These are phyloP conservation scores for Oxyteleia sp. DNA, from an alignment of 2,888 invertebrate species.

Conservation along the genomic window DNA sequence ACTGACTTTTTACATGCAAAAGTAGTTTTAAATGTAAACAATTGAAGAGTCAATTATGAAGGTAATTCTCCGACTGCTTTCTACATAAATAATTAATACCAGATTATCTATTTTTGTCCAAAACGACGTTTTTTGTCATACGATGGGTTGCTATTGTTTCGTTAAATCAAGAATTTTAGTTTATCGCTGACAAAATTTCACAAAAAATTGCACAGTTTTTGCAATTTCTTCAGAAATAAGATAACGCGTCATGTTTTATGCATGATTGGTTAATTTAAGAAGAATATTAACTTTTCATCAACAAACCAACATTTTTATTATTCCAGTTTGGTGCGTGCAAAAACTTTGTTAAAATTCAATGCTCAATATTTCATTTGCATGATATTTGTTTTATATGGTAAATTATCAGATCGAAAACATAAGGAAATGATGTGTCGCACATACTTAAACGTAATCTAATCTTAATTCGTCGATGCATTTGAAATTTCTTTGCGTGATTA, in stretches of 20 bases:
- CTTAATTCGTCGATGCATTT: not conserved
- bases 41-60: too few species aligned
- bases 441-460: not conserved
- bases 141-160: not conserved
- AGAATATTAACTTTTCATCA: constrained; percentile 63
- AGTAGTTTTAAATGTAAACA: too few species aligned
- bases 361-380: constrained; percentile 49
- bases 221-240: constrained; percentile 54
- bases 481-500: too few species aligned
- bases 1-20: too few species aligned
- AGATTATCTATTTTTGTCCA: too few species aligned
- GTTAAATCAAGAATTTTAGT: not conserved
- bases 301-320: constrained; percentile 61
- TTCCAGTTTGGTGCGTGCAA: constrained; percentile 56
- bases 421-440: not conserved
- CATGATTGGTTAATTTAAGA: constrained; percentile 61
- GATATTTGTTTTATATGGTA: constrained; percentile 58
- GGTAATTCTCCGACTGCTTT: too few species aligned
- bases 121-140: too few species aligned
- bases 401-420: constrained; percentile 41
- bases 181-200: too few species aligned
- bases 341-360: constrained; percentile 57
- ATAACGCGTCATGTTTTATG: constrained; percentile 60
- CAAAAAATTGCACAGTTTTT: constrained; percentile 15
- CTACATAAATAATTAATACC: too few species aligned